phyloP scores from a whole-genome alignment of 1,140 invertebrate genomes.

The Lordiphosa clarofinis region DNA sequence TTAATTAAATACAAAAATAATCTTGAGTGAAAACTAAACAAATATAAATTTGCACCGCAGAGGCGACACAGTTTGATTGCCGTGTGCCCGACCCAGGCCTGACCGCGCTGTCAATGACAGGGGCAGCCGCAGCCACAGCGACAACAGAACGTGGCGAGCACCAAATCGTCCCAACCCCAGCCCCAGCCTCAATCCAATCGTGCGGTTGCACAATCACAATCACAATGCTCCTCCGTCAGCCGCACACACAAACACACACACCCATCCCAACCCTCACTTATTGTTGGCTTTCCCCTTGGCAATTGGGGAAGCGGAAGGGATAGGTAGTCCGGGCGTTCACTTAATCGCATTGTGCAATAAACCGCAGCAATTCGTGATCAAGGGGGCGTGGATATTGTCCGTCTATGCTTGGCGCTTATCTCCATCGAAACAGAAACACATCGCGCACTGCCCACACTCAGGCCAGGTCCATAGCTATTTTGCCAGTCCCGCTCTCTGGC shows the following conservation, averaged over 20 bases:
- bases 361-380: conserved; percentile 16
- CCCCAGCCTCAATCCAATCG: conserved; percentile 37
- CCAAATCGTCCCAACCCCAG: conserved; percentile 1
- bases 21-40: conserved; percentile 4
- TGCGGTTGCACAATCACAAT: conserved; percentile 43
- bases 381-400: conserved; percentile 4
- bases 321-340: neutral
- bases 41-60: conserved; percentile 32
- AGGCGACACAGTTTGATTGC: conserved; percentile 35
- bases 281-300: conserved; percentile 12
- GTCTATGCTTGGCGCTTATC: conserved; percentile 13
- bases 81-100: conserved; percentile 9
- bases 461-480: neutral
- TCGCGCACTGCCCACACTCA: neutral
- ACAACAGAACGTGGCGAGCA: conserved; percentile 12
- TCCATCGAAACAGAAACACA: conserved; percentile 3
- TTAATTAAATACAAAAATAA: neutral
- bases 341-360: conserved; percentile 10
- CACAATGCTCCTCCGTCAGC: conserved; percentile 14
- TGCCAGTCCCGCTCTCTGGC: neutral
- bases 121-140: conserved; percentile 11
- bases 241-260: neutral
- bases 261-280: conserved; percentile 2
- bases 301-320: neutral
- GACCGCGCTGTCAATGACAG: conserved; percentile 41